Evolutionary conservation across 2,888 invertebrate species (phyloP).

Genomic region (Lissonota sp.): DNA sequence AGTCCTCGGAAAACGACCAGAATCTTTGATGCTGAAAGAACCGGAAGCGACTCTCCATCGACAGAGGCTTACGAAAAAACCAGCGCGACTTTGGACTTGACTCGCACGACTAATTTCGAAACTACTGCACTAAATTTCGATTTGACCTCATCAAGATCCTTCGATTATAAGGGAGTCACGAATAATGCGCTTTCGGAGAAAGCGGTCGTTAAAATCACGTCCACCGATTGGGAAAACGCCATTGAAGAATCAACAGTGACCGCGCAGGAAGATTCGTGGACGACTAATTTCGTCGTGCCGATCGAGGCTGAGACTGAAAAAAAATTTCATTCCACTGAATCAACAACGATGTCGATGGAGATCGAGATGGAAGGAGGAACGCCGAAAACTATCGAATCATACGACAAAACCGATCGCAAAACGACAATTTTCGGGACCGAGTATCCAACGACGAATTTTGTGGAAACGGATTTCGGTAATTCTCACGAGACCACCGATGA

Average conservation of each 20-base stretch:
- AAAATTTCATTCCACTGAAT: neutral
- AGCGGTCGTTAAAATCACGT: neutral
- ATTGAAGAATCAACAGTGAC: neutral
- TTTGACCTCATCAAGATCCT: neutral
- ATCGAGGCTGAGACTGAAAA: neutral
- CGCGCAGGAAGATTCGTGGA: neutral
- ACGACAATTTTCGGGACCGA: neutral
- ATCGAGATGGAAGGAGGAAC: neutral
- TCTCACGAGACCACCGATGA: neutral
- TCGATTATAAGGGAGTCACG: neutral
- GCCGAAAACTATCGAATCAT: too few relatives aligned
- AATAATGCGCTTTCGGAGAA: neutral
- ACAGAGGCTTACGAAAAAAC: slow-evolving; percentile 4
- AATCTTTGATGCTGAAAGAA: neutral
- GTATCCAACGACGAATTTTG: neutral
- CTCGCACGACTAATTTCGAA: neutral
- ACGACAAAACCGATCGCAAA: neutral
- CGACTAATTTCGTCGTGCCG: slow-evolving; percentile 2
- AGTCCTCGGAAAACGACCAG: neutral
- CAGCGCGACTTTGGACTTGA: neutral
- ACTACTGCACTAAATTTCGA: neutral
- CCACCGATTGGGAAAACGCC: neutral
- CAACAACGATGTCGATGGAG: slow-evolving; percentile 7
- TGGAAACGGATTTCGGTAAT: neutral
- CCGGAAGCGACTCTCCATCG: neutral